Base-by-base conservation (phyloP, 1,140 invertebrate species). In the Akabosia matsudoensis region DNA sequence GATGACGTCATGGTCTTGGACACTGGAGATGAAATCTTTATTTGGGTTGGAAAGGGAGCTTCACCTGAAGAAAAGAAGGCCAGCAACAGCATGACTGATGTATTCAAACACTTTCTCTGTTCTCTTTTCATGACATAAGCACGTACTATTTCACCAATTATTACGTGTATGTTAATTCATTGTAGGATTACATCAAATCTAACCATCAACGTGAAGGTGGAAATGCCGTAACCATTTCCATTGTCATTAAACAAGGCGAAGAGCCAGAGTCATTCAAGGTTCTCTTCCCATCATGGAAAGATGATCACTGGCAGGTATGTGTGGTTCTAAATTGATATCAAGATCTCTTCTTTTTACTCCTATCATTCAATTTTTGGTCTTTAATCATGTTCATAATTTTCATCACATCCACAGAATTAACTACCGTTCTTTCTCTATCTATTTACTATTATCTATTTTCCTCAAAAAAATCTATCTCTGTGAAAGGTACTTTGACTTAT, bases 1-100 rank as follows among this genome's bases (percentile, higher is more conserved):
- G 92, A 93, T 84, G 91, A 92, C 80, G 86, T 91, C 0, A 92
- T 92, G 88, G 85, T 93, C 14, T 80, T 93, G 76, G 91, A 93
- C 84, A 88, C 88, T 28, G 91, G 91, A 16, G 88, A 91, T 82
- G 90, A 91, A 82, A 84, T 93, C 1, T 93, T 90, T 81, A 83
- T 92, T 74, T 93, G 92, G 92, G 86, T 92, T 73, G 93, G 93
- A 28, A 86, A 87, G 72, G 89, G 90, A 26, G 89, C 91, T n/a
- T 88, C 88, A 14, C 87, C 88, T 30, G 87, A 90, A 70, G 91
- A 93, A 80, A 91, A 88, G 76, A 83, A 86, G 74, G 86, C 87
- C 24, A 86, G 87, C n/a, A 81, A 86, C 28, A 83, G 86, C n/a
- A 88, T 90, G 71, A 87, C 90, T 52, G 84, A 88, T 85, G 89